Evolutionary conservation across 37 sponge, comb jelly and placozoan species (phyloP), one percentile per base, ranked within the genome.

Genomic region (Aphrocallistes beatrix): DNA sequence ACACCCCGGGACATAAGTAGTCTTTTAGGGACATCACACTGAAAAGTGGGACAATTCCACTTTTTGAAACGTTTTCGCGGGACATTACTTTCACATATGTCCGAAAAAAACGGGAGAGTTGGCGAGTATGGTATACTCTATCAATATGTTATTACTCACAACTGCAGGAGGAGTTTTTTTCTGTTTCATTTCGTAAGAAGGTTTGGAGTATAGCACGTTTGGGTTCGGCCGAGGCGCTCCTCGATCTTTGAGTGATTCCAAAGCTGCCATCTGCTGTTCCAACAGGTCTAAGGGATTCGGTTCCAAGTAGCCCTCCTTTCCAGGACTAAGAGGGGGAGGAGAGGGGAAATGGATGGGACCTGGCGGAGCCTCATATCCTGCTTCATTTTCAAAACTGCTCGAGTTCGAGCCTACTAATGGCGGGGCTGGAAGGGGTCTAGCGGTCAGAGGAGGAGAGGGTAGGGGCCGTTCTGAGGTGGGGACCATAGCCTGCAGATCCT

Each of bases 261-360:
- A 30, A 60, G 75, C 75, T 60, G 75, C 75, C 75, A 60, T 60
- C 75, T 60, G 75, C 34, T 60, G 75, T 13, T 60, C 75, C 34
- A 60, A 28, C 6, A 60, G 10, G 34, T 60, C 75, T 30, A 60
- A 30, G n/a, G 75, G 75, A 30, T 60, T 60, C 10, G 75, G 75
- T 60, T 60, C 75, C 34, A 60, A 6, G 1, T 60, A 30, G 10
- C 45, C 45, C 6, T 42, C 45, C 8, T 3, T 60, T 3, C 17
- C 3, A 13, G 75, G 75, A 13, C 75, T 60, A 30, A 19, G 34
- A 60, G 75, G 75, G 3, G 75, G 75, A 13, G 75, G 75, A 3
- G 75, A 60, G 25, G 75, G 75, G 75, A 60, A 60, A 1, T 1
- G 6, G 34, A 60, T 60, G 75, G 75, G 32, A 42, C 45, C 45